Conservation (phyloP, 2,113 vertebrate species). For the Corythornis cristatus region DNA sequence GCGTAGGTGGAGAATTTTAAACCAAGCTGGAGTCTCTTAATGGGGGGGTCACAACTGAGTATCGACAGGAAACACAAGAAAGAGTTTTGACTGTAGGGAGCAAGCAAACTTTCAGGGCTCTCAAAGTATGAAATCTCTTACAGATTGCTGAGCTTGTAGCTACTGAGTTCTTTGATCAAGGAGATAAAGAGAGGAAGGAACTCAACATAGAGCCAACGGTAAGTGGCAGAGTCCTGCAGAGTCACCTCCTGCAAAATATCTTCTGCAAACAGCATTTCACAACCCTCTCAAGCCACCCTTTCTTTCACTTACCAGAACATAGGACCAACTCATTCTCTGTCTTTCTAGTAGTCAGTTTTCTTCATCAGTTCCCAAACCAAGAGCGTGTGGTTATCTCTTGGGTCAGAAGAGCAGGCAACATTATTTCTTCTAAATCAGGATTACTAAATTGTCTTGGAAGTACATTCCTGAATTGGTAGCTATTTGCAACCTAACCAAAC, state of each 20-base stretch:
- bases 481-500: neutral
- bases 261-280: neutral
- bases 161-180: constrained; percentile 96
- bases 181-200: constrained; percentile 93
- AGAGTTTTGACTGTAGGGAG: neutral
- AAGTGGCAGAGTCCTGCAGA: constrained; percentile 61
- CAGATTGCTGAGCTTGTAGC: constrained; percentile 97
- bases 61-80: neutral
- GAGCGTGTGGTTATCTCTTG: neutral
- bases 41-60: neutral
- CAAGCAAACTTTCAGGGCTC: neutral
- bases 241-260: neutral
- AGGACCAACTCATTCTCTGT: neutral
- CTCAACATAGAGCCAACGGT: constrained; percentile 96
- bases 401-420: neutral
- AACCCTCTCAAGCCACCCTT: neutral
- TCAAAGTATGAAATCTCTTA: constrained; percentile 18
- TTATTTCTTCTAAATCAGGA: neutral
- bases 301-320: neutral
- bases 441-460: neutral
- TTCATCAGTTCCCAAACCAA: neutral
- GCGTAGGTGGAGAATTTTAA: neutral
- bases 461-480: neutral
- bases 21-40: neutral
- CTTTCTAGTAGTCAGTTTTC: neutral